phyloP scores from a whole-genome alignment of 2,797 vertebrate species.

The Enteromius fasciolatus region DNA sequence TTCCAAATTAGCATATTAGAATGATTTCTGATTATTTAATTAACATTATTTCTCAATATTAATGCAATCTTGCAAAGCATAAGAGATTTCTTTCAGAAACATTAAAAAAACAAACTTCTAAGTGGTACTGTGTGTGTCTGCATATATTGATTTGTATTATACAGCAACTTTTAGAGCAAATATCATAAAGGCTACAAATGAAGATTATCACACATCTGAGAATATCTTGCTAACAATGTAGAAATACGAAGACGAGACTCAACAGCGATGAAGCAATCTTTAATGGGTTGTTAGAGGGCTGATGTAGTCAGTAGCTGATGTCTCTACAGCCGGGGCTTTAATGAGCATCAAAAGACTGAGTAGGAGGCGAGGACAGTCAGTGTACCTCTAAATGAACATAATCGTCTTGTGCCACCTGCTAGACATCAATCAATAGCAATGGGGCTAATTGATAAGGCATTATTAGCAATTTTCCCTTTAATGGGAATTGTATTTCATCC shows the following conservation, averaged over 20 bases:
- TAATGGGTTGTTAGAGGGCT: slow-evolving; percentile 74
- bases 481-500: slow-evolving; percentile 82
- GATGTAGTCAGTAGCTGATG: slow-evolving; percentile 74
- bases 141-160: not conserved
- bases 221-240: slow-evolving; percentile 20
- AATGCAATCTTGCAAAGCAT: not conserved
- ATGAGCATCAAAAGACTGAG: slow-evolving; percentile 76
- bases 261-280: slow-evolving; percentile 75
- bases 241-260: slow-evolving; percentile 49
- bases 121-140: not conserved
- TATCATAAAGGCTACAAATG: not conserved
- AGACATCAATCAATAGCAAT: slow-evolving; percentile 80
- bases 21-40: not conserved
- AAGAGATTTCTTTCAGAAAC: not conserved
- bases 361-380: slow-evolving; percentile 70
- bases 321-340: slow-evolving; percentile 65
- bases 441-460: slow-evolving; percentile 83
- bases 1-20: not conserved
- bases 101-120: not conserved
- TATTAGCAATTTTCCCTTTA: slow-evolving; percentile 78
- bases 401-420: slow-evolving; percentile 79
- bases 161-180: not conserved
- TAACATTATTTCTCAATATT: not conserved
- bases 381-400: slow-evolving; percentile 75
- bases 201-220: slow-evolving; percentile 35